Evolutionary conservation across 2,113 vertebrate genomes (phyloP).

Genomic region (Menura novaehollandiae): DNA sequence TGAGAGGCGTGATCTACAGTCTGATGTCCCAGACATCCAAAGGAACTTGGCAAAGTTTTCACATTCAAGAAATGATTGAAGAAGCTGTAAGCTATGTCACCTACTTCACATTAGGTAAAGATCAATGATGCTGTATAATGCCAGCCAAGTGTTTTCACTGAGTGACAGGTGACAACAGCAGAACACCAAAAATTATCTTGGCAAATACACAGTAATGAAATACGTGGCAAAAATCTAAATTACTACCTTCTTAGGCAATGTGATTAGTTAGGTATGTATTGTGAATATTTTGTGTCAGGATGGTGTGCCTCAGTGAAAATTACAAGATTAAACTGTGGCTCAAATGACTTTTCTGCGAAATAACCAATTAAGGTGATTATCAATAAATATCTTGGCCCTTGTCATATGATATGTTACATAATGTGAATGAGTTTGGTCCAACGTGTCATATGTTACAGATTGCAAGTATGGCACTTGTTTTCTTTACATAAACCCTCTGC

Average conservation of each 20-base stretch:
- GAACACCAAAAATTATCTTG: neutral
- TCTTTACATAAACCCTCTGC: neutral
- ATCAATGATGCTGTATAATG: slow-evolving; percentile 10
- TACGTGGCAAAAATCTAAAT: slow-evolving; percentile 10
- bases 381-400: neutral
- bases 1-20: neutral
- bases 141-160: neutral
- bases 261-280: neutral
- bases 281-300: neutral
- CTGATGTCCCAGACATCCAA: neutral
- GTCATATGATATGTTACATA: neutral
- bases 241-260: neutral
- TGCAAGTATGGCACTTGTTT: neutral
- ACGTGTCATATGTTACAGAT: neutral
- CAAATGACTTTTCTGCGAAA: neutral
- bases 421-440: neutral
- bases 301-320: neutral
- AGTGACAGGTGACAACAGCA: slow-evolving; percentile 15
- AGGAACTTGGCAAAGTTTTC: neutral
- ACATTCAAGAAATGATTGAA: neutral
- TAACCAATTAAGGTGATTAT: neutral
- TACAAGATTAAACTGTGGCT: neutral
- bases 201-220: neutral
- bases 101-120: neutral
- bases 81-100: neutral